Evolutionary conservation across 1,140 invertebrate species (phyloP).

Genomic region (Drosophila erecta): DNA sequence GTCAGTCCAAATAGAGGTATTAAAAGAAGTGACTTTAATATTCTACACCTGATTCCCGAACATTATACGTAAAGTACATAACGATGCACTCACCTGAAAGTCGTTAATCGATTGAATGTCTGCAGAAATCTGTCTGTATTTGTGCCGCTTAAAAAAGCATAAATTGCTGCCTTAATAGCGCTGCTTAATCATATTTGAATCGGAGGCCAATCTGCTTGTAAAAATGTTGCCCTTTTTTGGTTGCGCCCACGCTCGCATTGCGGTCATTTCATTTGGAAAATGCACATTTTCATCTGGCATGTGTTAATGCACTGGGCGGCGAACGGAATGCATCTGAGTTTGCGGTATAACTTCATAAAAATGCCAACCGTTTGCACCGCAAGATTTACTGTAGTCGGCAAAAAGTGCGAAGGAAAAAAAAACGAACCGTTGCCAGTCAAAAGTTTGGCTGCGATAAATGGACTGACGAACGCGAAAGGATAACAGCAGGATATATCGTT

Average conservation of each 20-base stretch:
- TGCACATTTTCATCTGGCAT: slow-evolving; percentile 22
- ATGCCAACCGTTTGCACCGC: slow-evolving; percentile 46
- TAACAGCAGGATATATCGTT: slow-evolving; percentile 49
- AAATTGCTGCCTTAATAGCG: slow-evolving; percentile 14
- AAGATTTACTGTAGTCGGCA: slow-evolving; percentile 41
- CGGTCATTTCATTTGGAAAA: slow-evolving; percentile 35
- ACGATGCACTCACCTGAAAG: neutral
- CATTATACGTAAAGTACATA: neutral
- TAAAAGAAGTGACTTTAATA: neutral
- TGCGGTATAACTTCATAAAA: slow-evolving; percentile 57
- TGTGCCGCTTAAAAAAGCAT: neutral
- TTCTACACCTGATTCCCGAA: neutral
- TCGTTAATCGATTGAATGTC: neutral
- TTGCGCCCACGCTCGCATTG: neutral
- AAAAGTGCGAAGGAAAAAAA: slow-evolving; percentile 8
- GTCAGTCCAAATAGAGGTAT: no score
- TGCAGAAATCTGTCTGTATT: no score
- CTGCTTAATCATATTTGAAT: slow-evolving; percentile 15
- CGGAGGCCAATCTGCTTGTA: neutral
- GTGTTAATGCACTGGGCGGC: slow-evolving; percentile 36
- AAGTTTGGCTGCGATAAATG: slow-evolving; percentile 58
- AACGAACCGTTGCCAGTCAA: slow-evolving; percentile 27
- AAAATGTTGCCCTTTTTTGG: slow-evolving; percentile 9
- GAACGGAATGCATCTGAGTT: slow-evolving; percentile 26
- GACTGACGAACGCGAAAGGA: slow-evolving; percentile 51